phyloP scores from a whole-genome alignment of 2,113 vertebrate genomes.

The Cyanistes caeruleus region DNA sequence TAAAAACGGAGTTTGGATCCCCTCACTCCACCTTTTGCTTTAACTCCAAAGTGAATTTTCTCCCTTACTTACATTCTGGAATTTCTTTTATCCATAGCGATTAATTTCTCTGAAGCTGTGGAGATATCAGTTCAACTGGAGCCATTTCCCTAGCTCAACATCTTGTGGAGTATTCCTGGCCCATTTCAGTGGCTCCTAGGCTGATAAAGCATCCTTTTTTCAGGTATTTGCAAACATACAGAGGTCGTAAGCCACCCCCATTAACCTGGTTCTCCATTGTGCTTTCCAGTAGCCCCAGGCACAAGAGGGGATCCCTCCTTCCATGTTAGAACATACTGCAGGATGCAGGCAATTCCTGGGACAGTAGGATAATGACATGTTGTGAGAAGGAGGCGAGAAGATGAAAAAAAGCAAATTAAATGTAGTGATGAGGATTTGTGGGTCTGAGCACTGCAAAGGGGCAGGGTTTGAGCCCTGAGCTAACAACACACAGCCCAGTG shows the following conservation, averaged over 20 bases:
- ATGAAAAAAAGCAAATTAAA: not conserved
- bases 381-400: not conserved
- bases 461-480: not conserved
- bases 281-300: not conserved
- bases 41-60: not conserved
- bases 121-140: not conserved
- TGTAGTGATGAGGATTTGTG: not conserved
- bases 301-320: not conserved
- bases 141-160: not conserved
- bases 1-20: not conserved
- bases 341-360: not conserved
- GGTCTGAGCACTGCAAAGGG: rapidly evolving
- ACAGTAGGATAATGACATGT: not conserved
- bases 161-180: not conserved
- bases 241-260: not conserved
- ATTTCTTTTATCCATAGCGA: not conserved
- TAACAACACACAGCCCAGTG: not conserved
- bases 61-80: not conserved
- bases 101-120: not conserved
- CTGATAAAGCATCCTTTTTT: not conserved
- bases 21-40: not conserved
- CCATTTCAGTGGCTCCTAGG: not conserved
- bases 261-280: not conserved
- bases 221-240: not conserved
- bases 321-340: not conserved